Percentiles rank a stretch among this genome's conserved stretches.
Evolutionary conservation across 2,888 invertebrate genomes (phyloP).

Genomic region (Melitaea athalia): DNA sequence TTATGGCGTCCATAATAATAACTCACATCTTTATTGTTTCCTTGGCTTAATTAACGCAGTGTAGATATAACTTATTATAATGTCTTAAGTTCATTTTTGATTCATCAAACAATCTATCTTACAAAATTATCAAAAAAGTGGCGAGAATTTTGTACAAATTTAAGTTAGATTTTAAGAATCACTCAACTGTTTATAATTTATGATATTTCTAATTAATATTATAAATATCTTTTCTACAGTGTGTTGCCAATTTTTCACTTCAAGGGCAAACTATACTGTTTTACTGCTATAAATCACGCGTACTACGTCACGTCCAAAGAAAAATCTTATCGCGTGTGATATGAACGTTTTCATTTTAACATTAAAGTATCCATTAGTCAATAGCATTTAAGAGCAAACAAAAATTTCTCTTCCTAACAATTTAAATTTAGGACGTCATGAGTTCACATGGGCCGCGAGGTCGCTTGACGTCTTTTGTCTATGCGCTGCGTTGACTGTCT

Average conservation of each 20-base stretch:
- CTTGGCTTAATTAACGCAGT: background rate
- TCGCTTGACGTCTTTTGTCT: constrained; percentile 71
- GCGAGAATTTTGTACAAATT: no score
- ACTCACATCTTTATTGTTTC: constrained; percentile 47
- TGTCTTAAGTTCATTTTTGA: background rate
- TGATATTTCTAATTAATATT: background rate
- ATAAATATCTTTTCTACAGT: constrained; percentile 1
- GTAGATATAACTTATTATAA: background rate
- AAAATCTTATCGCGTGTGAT: constrained; percentile 44
- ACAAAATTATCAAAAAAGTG: background rate
- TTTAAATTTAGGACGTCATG: constrained; percentile 63
- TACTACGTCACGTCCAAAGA: background rate
- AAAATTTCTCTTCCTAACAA: constrained; percentile 60
- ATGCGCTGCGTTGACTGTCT: constrained; percentile 55
- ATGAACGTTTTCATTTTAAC: constrained; percentile 53
- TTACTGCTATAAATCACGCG: background rate
- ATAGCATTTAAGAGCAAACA: constrained; percentile 54
- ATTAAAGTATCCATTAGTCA: constrained; percentile 42
- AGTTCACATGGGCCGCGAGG: constrained; percentile 62
- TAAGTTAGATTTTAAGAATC: background rate
- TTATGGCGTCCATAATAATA: constrained; percentile 54
- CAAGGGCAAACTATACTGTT: constrained; percentile 33
- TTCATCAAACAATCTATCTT: background rate
- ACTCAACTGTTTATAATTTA: background rate
- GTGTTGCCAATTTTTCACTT: background rate